Base-by-base conservation (phyloP, 2,113 vertebrate genomes). In the Tylochromis polylepis region DNA sequence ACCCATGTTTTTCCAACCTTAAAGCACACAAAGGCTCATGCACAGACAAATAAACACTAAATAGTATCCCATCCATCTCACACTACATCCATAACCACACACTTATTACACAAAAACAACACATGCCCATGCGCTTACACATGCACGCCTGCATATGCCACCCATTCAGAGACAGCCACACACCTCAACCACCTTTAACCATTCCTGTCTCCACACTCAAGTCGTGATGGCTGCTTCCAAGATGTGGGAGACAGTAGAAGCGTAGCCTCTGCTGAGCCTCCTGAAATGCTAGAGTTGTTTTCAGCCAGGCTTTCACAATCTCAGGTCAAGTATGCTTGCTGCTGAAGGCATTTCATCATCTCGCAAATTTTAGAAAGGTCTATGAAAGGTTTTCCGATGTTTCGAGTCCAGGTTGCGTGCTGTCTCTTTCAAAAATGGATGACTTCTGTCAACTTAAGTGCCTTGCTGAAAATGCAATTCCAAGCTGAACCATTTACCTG, bases 381-480 rank as follows among this genome's bases (percentile, higher is more conserved):
- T 79, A 14, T 72, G 83, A 91, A 94, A 91, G 86, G 91, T 85
- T 91, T 89, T 85, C 27, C 4, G 1, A 43, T 90, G 72, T 90
- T 92, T 90, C 20, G n/a, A 85, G 59, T 59, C 3, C 8, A 83
- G 85, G 24, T 67, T 72, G 51, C 20, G 22, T 46, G 59, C 34
- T 11, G 46, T 79, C 79, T 70, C 27, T 84, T 78, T 87, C 59
- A 87, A 89, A 94, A 94, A 94, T 88, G 77, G 85, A 86, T 87
- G 87, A 84, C 62, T 88, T 88, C 72, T 86, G 31, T 85, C 38
- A 4, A 84, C 56, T 84, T 83, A 88, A 92, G 83, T 88, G 87
- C 87, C 16, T 87, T 38, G 1, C 60, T 81, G 77, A 70, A 93
- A 89, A 91, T 90, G 53, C 34, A 78, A 38, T 87, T 91, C 43